Evolutionary conservation across 2,797 vertebrate species (phyloP).

Genomic region (Rhincodon typus): DNA sequence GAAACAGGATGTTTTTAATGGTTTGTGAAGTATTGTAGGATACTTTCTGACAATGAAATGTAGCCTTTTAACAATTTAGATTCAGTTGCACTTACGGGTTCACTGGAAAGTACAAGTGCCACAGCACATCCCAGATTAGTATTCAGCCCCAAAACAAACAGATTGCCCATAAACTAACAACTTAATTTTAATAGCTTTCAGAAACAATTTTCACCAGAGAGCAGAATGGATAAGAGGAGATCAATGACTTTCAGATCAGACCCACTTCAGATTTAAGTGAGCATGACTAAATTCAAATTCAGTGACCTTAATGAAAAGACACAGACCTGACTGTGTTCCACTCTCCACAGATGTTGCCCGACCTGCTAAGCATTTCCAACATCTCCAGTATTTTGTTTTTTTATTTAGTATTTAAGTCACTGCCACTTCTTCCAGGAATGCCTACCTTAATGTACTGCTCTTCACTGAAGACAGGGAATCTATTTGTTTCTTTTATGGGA

Average conservation of each 20-base stretch:
- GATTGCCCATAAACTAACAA: neutral
- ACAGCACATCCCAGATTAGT: neutral
- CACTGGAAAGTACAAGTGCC: neutral
- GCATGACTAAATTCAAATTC: neutral
- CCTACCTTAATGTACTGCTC: neutral
- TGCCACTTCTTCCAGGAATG: neutral
- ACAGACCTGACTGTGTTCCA: neutral
- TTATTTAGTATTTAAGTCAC: neutral
- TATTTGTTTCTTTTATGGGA: neutral
- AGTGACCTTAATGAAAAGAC: neutral
- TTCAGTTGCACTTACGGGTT: neutral
- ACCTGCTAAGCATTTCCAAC: neutral
- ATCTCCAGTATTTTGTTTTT: neutral
- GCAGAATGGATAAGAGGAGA: neutral
- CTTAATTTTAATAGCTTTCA: neutral
- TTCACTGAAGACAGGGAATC: neutral
- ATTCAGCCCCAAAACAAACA: neutral
- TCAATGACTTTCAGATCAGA: neutral
- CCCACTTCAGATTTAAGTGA: no score
- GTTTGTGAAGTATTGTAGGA: neutral
- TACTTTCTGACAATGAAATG: neutral
- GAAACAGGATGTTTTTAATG: neutral
- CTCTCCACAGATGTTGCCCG: neutral
- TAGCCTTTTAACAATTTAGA: neutral
- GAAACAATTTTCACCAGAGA: neutral